phyloP scores from a whole-genome alignment of 1,140 invertebrate genomes.

The Cherax destructor region DNA sequence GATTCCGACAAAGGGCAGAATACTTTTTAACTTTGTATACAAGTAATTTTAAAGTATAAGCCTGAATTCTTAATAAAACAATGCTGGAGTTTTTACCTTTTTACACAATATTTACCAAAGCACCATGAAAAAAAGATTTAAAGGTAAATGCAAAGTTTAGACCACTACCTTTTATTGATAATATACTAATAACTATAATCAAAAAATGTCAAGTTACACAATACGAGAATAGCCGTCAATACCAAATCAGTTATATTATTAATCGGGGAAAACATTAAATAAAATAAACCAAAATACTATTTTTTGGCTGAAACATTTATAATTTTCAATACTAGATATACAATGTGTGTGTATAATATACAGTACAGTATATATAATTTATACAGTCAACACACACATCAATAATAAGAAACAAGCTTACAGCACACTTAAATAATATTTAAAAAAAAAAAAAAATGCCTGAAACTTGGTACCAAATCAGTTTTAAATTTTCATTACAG shows the following conservation, averaged over 20 bases:
- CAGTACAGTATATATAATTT: neutral
- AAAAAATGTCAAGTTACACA: neutral
- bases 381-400: no score
- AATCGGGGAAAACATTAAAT: neutral
- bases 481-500: neutral
- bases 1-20: no score
- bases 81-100: no score
- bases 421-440: neutral
- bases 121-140: neutral
- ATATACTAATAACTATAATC: conserved; percentile 3
- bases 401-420: no score
- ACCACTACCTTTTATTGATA: conserved; percentile 44
- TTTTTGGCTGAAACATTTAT: neutral
- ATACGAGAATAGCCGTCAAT: neutral
- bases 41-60: no score
- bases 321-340: neutral
- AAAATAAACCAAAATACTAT: neutral
- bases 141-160: neutral
- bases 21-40: no score
- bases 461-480: neutral
- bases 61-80: no score
- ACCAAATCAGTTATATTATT: neutral
- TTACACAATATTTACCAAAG: neutral
- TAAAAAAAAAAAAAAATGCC: neutral
- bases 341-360: neutral